Conservation (phyloP, 2,888 invertebrate species). For the Drosophila paranaensis region DNA sequence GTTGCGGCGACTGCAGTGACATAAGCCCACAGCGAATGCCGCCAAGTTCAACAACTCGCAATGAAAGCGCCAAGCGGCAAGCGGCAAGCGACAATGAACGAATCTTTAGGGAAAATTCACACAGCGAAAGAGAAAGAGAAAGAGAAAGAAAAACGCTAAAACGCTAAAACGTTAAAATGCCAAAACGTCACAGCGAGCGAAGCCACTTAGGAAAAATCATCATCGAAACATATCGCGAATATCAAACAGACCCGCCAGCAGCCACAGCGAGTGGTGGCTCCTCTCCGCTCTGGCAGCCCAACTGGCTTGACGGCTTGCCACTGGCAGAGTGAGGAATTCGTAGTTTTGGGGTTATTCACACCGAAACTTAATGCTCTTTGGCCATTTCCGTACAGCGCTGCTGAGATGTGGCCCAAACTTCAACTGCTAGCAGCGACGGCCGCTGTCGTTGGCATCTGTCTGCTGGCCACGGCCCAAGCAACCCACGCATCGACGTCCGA, state of each 20-base stretch:
- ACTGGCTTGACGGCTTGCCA: slow-evolving; percentile 61
- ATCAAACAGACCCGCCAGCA: slow-evolving; percentile 40
- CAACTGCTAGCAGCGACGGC: slow-evolving; percentile 60
- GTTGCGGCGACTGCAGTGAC: slow-evolving; percentile 63
- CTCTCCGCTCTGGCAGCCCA: slow-evolving; percentile 15
- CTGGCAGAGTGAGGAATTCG: slow-evolving; percentile 46
- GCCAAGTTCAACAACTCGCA: slow-evolving; percentile 66
- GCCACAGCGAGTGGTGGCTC: slow-evolving; percentile 6
- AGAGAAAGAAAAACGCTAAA: slow-evolving; percentile 50
- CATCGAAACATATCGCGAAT: slow-evolving; percentile 49
- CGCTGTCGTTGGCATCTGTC: slow-evolving; percentile 74
- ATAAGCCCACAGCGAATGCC: slow-evolving; percentile 64
- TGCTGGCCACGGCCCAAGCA: slow-evolving; percentile 56
- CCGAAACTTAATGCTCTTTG: slow-evolving; percentile 33
- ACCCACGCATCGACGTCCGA: slow-evolving; percentile 34
- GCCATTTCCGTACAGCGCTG: slow-evolving; percentile 52
- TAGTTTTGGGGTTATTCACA: slow-evolving; percentile 66
- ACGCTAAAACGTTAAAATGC: slow-evolving; percentile 17
- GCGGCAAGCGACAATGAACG: slow-evolving; percentile 23
- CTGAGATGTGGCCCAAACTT: slow-evolving; percentile 79
- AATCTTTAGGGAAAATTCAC: slow-evolving; percentile 65
- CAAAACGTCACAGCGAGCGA: slow-evolving; percentile 43
- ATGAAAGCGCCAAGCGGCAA: slow-evolving; percentile 34
- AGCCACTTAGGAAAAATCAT: slow-evolving; percentile 58
- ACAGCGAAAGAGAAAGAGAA: slow-evolving; percentile 57